These are phyloP conservation scores for Pteronotus mesoamericanus DNA, from an alignment of 2,797 vertebrate genomes.

Conservation along the genomic window DNA sequence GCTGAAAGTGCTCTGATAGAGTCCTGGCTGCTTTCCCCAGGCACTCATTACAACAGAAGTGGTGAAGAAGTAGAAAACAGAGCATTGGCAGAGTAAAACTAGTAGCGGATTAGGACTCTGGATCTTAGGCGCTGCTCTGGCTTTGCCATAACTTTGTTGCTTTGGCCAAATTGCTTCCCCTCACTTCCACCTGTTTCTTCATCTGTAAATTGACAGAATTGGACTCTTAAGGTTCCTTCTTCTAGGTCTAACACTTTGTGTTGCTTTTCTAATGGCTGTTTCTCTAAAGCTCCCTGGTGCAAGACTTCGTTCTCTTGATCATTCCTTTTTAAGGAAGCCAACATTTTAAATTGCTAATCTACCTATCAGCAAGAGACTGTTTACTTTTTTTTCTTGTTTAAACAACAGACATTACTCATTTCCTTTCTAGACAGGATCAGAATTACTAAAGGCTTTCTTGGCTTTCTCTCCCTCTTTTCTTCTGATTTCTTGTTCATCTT, in stretches of 20 bases:
- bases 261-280: conserved; percentile 29
- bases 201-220: not conserved
- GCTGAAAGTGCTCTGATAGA: not conserved
- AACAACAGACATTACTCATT: not conserved
- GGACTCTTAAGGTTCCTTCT: not conserved
- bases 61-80: not conserved
- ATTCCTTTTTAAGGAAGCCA: conserved; percentile 1
- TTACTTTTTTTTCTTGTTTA: conserved; percentile 32
- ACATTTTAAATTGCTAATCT: not conserved
- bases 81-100: not conserved
- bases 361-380: not conserved
- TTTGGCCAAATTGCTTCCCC: not conserved
- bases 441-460: conserved; percentile 31
- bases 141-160: conserved; percentile 48
- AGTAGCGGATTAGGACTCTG: not conserved
- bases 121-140: not conserved
- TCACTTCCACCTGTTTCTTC: not conserved
- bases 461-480: not conserved
- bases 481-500: not conserved
- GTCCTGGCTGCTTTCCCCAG: not conserved
- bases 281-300: not conserved
- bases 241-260: conserved; percentile 32
- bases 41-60: not conserved
- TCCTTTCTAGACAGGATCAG: conserved; percentile 28
- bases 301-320: not conserved